Conservation (phyloP, 1,140 invertebrate species). For the Hycleus phaleratus region DNA sequence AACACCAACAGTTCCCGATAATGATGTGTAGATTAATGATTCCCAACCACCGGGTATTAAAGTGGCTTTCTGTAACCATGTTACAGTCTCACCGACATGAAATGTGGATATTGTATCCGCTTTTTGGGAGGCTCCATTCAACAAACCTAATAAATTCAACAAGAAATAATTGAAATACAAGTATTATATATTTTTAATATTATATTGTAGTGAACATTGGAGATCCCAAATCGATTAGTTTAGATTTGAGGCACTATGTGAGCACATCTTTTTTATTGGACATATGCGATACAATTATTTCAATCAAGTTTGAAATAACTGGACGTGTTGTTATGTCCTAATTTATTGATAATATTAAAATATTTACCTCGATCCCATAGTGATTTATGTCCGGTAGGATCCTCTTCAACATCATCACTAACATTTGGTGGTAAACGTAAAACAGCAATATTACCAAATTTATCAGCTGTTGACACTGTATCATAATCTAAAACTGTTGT, state of each 20-base stretch:
- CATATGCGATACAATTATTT: conserved; percentile 6
- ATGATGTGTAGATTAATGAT: conserved; percentile 89
- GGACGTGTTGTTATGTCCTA: conserved; percentile 3
- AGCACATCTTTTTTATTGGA: conserved; percentile 1
- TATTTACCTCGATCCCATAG: conserved; percentile 85
- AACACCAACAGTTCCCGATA: conserved; percentile 93
- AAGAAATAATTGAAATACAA: background rate
- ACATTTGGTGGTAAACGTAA: conserved; percentile 84
- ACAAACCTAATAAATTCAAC: conserved; percentile 48
- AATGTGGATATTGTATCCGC: conserved; percentile 87
- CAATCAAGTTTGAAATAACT: conserved; percentile 6
- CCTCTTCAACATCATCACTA: conserved; percentile 96
- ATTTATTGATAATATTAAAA: background rate
- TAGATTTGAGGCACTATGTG: conserved; percentile 9
- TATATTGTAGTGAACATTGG: conserved; percentile 2
- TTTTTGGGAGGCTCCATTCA: conserved; percentile 98
- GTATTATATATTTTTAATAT: background rate
- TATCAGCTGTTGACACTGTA: conserved; percentile 92
- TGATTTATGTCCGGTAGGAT: conserved; percentile 96
- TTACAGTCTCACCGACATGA: conserved; percentile 92
- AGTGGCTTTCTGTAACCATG: conserved; percentile 88
- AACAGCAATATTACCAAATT: conserved; percentile 96
- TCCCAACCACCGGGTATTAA: conserved; percentile 96
- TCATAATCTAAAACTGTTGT: conserved; percentile 93
- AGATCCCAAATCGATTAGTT: conserved; percentile 1